Conservation (phyloP, 2,113 vertebrate species). For the Brevimyrus niger region DNA sequence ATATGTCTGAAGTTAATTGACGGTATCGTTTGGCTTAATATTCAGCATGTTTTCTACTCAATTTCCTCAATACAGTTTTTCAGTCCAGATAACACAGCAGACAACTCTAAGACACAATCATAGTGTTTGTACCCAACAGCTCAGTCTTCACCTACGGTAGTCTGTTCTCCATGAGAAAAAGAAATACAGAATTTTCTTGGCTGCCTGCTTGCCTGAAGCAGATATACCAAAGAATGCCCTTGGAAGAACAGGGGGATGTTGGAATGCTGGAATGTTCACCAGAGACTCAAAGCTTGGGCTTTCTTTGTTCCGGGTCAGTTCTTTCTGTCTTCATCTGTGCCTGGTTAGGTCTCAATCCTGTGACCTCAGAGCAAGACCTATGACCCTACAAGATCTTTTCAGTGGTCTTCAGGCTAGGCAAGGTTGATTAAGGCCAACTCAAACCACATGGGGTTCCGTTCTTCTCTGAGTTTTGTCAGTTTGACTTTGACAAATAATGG, state of each 20-base stretch:
- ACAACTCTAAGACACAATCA: not conserved
- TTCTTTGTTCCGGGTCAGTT: not conserved
- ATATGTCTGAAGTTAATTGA: not conserved
- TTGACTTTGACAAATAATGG: not conserved
- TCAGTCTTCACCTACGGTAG: not conserved
- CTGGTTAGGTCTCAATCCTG: not conserved
- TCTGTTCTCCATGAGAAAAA: not conserved
- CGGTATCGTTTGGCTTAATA: not conserved
- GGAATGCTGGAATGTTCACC: not conserved
- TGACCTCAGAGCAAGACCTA: not conserved
- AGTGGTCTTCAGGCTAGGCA: not conserved
- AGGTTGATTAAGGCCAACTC: not conserved
- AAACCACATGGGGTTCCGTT: not conserved
- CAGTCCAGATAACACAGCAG: not conserved
- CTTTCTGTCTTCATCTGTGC: not conserved
- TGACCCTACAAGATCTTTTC: not conserved
- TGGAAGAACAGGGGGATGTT: not conserved
- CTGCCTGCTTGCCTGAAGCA: constrained; percentile 5
- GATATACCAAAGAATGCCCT: constrained; percentile 10
- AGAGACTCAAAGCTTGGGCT: not conserved
- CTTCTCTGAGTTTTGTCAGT: not conserved
- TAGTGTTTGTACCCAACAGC: not conserved
- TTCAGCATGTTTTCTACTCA: not conserved
- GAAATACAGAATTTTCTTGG: not conserved
- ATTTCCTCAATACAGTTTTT: not conserved